A percentile compares a stretch with the other conserved stretches of the same genome.
These are phyloP conservation scores for Thamnophis sirtalis DNA, from an alignment of 2,113 vertebrate genomes.

Conservation along the genomic window DNA sequence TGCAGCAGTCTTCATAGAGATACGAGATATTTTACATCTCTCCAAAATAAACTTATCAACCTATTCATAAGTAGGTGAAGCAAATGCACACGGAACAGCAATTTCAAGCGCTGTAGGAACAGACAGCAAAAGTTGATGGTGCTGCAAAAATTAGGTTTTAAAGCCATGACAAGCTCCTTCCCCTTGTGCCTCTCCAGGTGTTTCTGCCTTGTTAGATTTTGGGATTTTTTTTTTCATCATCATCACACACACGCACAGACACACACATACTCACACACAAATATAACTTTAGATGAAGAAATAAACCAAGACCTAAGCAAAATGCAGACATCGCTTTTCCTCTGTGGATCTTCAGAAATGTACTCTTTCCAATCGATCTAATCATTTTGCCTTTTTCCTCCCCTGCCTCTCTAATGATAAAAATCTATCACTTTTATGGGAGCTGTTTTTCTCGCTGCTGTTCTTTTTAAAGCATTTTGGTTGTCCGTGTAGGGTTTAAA, in stretches of 20 bases:
- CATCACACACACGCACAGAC: too few species aligned
- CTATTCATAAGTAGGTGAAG: background rate
- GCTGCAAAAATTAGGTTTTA: background rate
- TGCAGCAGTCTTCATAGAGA: background rate
- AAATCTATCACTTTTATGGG: slow-evolving; percentile 11
- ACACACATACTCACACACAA: background rate
- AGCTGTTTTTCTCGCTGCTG: slow-evolving; percentile 1
- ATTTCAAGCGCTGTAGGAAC: background rate
- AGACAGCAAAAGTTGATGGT: background rate
- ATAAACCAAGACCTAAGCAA: background rate
- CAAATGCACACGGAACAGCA: background rate
- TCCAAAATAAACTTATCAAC: background rate
- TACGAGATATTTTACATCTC: background rate
- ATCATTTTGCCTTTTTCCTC: background rate
- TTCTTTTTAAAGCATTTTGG: slow-evolving; percentile 12
- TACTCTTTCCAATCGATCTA: slow-evolving; percentile 2
- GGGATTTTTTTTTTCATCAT: background rate
- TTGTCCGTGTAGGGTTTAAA: background rate
- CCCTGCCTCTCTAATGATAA: background rate
- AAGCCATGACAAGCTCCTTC: background rate
- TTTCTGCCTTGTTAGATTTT: background rate
- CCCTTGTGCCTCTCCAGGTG: background rate
- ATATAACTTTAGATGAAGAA: background rate
- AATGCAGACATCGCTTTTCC: background rate
- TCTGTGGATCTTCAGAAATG: background rate